Percentiles rank a stretch among this genome's conserved stretches.
Conservation (phyloP, 2,113 vertebrate genomes). For the Passer domesticus region DNA sequence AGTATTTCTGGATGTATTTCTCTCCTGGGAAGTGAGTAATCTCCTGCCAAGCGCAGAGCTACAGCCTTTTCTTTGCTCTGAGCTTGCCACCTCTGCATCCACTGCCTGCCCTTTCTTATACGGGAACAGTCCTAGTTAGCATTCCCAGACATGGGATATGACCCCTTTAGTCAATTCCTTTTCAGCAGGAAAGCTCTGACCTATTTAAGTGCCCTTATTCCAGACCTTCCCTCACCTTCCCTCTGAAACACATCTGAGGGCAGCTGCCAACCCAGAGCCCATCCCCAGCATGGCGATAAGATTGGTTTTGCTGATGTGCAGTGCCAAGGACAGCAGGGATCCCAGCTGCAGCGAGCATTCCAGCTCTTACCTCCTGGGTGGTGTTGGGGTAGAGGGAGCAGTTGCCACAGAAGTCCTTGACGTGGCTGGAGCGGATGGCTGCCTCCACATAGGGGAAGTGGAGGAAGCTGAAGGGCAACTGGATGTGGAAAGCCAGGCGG, state of each 20-base stretch:
- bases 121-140: not conserved
- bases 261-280: not conserved
- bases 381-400: slow-evolving; percentile 77
- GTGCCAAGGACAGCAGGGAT: not conserved
- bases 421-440: slow-evolving; percentile 79
- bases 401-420: slow-evolving; percentile 81
- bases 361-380: slow-evolving; percentile 46
- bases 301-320: not conserved
- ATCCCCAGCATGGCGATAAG: rapidly evolving
- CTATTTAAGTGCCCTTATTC: slow-evolving; percentile 14
- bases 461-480: slow-evolving; percentile 85
- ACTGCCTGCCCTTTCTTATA: not conserved
- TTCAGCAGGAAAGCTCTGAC: slow-evolving; percentile 12
- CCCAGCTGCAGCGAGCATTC: rapidly evolving
- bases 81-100: not conserved
- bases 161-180: not conserved
- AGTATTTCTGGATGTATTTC: not conserved
- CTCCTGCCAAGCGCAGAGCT: not conserved
- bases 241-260: not conserved
- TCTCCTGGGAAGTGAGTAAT: not conserved
- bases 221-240: not conserved
- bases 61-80: not conserved
- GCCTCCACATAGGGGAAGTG: slow-evolving; percentile 82
- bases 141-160: not conserved
- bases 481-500: slow-evolving; percentile 85